Conservation (phyloP, 2,113 vertebrate genomes). For the Emydura subglobosa region DNA sequence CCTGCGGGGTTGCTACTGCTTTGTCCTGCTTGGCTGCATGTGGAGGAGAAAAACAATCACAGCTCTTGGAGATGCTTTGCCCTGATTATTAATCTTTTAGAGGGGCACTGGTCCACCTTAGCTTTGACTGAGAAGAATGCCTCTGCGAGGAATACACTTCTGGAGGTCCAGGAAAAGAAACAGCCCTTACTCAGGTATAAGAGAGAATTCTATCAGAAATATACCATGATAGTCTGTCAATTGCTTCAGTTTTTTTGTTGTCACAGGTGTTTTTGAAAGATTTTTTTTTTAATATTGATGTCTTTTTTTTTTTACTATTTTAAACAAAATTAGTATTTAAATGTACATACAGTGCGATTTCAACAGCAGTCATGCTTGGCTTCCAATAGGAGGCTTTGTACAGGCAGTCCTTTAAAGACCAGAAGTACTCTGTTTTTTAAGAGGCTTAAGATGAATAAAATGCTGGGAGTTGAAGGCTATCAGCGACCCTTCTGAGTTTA, state of each 20-base stretch:
- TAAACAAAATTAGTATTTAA: background rate
- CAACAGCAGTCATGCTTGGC: background rate
- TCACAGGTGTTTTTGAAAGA: background rate
- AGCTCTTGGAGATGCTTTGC: slow-evolving; percentile 1
- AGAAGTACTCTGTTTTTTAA: background rate
- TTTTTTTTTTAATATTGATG: background rate
- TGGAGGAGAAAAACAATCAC: background rate
- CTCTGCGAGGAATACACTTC: background rate
- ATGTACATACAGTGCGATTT: background rate
- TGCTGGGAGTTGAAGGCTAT: background rate
- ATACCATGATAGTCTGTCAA: background rate
- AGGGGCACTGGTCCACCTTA: background rate
- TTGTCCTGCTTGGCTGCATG: slow-evolving; percentile 21
- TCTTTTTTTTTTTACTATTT: background rate
- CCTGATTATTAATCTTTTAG: background rate
- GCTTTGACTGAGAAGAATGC: background rate
- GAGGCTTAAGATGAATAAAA: background rate
- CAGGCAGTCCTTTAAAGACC: background rate
- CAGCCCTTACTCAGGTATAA: background rate
- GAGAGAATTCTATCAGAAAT: background rate
- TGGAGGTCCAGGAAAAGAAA: slow-evolving; percentile 34
- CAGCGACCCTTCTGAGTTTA: background rate
- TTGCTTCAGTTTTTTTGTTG: background rate
- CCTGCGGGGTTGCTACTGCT: slow-evolving; percentile 23
- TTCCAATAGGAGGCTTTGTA: background rate